Percentiles rank a stretch among this genome's conserved stretches.
phyloP scores from a whole-genome alignment of 1,140 invertebrate genomes.

The Hylaeus volcanicus region DNA sequence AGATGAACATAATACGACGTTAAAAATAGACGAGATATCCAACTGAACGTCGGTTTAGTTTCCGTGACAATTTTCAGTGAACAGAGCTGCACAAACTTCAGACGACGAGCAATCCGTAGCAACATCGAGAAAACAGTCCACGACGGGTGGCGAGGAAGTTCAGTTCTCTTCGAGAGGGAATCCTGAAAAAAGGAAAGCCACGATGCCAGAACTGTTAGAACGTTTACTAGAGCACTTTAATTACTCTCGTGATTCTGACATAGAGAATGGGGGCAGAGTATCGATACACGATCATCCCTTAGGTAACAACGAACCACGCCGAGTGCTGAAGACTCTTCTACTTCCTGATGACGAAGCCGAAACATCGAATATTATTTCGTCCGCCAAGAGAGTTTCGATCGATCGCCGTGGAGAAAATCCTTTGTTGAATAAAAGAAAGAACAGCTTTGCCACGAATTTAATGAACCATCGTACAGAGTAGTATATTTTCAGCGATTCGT shows the following conservation, averaged over 20 bases:
- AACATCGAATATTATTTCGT: conserved; percentile 6
- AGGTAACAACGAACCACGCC: conserved; percentile 3
- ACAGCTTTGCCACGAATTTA: too few relatives aligned
- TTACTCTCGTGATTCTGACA: not conserved
- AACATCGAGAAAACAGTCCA: not conserved
- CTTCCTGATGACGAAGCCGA: conserved; percentile 10
- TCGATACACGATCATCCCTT: conserved; percentile 21
- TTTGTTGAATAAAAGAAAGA: not conserved
- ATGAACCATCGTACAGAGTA: too few relatives aligned
- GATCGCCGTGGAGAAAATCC: not conserved
- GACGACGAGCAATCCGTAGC: not conserved
- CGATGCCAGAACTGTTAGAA: not conserved
- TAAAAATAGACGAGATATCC: not conserved
- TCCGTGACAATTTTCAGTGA: conserved; percentile 18
- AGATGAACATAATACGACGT: not conserved
- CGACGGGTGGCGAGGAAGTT: not conserved
- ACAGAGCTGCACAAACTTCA: conserved; percentile 2
- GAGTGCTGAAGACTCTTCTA: not conserved
- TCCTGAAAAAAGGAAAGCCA: not conserved
- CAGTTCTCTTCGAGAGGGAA: not conserved
- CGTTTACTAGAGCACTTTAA: conserved; percentile 20
- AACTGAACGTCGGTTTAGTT: too few relatives aligned
- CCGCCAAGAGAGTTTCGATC: not conserved
- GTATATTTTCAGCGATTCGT: too few relatives aligned
- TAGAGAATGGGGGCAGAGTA: not conserved